phyloP scores from a whole-genome alignment of 2,888 invertebrate genomes.

The Cosmia pyralina region DNA sequence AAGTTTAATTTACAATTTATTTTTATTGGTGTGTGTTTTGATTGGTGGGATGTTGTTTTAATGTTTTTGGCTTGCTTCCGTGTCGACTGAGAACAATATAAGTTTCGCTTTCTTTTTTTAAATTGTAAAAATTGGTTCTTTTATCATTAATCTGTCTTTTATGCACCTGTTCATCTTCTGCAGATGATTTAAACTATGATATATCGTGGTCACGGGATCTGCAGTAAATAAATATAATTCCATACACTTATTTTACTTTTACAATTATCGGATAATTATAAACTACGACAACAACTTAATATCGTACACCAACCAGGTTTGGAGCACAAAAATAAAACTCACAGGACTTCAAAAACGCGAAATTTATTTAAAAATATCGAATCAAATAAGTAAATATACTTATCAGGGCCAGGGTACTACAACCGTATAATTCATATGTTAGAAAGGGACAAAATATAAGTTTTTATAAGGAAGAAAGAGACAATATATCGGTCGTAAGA shows the following conservation, averaged over 20 bases:
- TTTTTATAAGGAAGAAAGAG: constrained; percentile 40
- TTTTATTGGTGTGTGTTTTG: constrained; percentile 31
- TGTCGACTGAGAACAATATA: background rate
- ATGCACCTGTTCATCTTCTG: background rate
- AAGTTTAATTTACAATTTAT: constrained; percentile 44
- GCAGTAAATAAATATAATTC: background rate
- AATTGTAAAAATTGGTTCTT: background rate
- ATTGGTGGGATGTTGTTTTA: constrained; percentile 33
- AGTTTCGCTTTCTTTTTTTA: background rate
- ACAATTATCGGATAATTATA: constrained; percentile 4
- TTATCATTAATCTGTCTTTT: background rate
- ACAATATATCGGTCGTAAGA: constrained; percentile 61
- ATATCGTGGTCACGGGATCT: background rate
- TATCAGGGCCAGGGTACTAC: constrained; percentile 36
- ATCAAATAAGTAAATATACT: constrained; percentile 53
- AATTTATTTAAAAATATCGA: constrained; percentile 40
- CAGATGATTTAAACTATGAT: background rate
- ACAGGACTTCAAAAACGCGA: constrained; percentile 20
- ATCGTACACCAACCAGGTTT: background rate
- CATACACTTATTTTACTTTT: background rate
- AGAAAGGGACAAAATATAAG: constrained; percentile 39
- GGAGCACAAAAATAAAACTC: constrained; percentile 23
- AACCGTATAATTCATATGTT: constrained; percentile 41
- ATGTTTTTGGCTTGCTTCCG: constrained; percentile 28
- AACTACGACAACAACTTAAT: constrained; percentile 10